phyloP scores from a whole-genome alignment of 2,113 vertebrate genomes.

The Megaceryle maxima region DNA sequence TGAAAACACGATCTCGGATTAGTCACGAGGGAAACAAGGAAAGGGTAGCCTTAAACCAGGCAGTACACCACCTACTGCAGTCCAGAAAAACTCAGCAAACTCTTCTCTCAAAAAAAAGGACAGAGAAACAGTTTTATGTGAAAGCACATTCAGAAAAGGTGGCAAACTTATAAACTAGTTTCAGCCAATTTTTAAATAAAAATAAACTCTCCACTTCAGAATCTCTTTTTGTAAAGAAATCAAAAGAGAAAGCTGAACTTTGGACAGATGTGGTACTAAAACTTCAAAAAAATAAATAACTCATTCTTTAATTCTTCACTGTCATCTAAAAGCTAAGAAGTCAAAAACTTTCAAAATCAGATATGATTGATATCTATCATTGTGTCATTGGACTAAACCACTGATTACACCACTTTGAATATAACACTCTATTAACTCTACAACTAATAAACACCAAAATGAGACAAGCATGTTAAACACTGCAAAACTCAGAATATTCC shows the following conservation, averaged over 20 bases:
- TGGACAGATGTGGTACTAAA: not conserved
- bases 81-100: not conserved
- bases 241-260: not conserved
- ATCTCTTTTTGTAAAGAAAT: not conserved
- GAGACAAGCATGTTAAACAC: not conserved
- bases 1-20: conserved; percentile 26
- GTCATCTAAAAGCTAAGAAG: not conserved
- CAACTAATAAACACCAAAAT: not conserved
- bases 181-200: not conserved
- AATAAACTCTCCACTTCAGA: not conserved
- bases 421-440: not conserved
- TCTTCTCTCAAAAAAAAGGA: not conserved
- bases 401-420: not conserved
- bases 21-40: not conserved
- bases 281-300: not conserved
- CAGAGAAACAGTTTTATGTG: too few species aligned
- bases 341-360: not conserved
- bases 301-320: not conserved
- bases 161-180: not conserved
- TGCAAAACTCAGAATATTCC: not conserved
- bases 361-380: not conserved
- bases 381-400: not conserved
- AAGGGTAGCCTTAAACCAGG: not conserved
- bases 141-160: not conserved
- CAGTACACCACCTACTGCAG: not conserved